Evolutionary conservation across 2,797 vertebrate genomes (phyloP), one percentile per base, ranked within the genome.

Genomic region (Staurois parvus): DNA sequence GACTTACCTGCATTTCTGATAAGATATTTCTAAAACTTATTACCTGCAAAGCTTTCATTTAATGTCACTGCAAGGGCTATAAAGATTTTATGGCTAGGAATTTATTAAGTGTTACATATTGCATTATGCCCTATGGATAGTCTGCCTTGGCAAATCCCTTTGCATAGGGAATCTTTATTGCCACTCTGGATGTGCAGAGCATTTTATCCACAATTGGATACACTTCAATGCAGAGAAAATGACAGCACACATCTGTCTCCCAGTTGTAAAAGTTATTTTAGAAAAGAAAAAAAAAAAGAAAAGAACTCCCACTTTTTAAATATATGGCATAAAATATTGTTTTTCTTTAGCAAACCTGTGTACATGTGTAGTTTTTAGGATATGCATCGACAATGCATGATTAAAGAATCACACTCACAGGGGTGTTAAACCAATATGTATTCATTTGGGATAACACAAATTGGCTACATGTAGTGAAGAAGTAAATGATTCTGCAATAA

Each of bases 121-220:
- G 59, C 69, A n/a, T 66, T 73, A 32, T 56, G 40, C 29, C 70
- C 68, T 79, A 83, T 83, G 42, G 68, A 48, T 78, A 72, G 52
- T 70, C 72, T 29, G 40, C 62, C 52, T 85, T 79, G n/a, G 70
- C 85, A 78, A 64, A 79, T 26, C 72, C 72, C 70, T 69, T 66
- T 62, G 70, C 68, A 83, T 68, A 32, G 76, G 59, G 80, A 72
- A 67, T 78, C 32, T 87, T 83, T 73, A 85, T 81, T 87, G 59
- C 70, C 81, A 59, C 85, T 75, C 1, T 74, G 74, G 21, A 79
- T 69, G 66, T 42, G 74, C 24, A 73, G 8, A 72, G 56, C 69
- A 52, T 56, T 86, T 86, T 86, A 52, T 69, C 72, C 68, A 76
- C 76, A 75, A 45, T 83, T 75, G 59, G 85, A 87, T 83, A 42